phyloP scores from a whole-genome alignment of 2,113 vertebrate genomes.

The Lates calcarifer region DNA sequence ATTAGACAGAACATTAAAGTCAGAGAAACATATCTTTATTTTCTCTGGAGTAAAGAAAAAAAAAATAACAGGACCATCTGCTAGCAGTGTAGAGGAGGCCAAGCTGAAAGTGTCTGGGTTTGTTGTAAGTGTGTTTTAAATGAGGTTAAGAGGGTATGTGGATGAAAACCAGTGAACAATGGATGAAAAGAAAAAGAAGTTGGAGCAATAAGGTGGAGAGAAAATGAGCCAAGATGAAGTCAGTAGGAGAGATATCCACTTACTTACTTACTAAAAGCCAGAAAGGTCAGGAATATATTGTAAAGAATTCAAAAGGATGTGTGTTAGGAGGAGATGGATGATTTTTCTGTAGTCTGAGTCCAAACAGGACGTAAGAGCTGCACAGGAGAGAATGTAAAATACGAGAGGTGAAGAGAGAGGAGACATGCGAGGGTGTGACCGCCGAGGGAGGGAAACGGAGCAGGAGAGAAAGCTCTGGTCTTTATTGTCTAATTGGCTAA shows the following conservation, averaged over 20 bases:
- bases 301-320: conserved; percentile 25
- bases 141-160: conserved; percentile 18
- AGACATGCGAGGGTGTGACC: conserved; percentile 67
- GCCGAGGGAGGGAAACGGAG: background rate
- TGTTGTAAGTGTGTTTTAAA: conserved; percentile 25
- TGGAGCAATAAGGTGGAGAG: background rate
- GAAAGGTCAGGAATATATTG: conserved; percentile 9
- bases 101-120: conserved; percentile 31
- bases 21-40: conserved; percentile 73
- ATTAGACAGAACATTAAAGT: conserved; percentile 76
- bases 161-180: conserved; percentile 17
- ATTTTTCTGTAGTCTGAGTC: conserved; percentile 33
- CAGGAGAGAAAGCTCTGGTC: conserved; percentile 66
- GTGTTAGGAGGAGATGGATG: conserved; percentile 1
- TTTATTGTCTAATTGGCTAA: conserved; percentile 81
- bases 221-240: conserved; percentile 47
- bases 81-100: conserved; percentile 21
- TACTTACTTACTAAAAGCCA: conserved; percentile 21
- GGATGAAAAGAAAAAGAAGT: conserved; percentile 10
- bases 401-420: conserved; percentile 27
- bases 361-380: conserved; percentile 30
- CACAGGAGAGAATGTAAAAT: conserved; percentile 26
- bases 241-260: conserved; percentile 43
- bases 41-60: conserved; percentile 45
- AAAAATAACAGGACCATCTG: conserved; percentile 47